Percentiles rank a stretch among this genome's conserved stretches.
phyloP scores from a whole-genome alignment of 1,140 invertebrate genomes.

The Brachionus calyciflorus region DNA sequence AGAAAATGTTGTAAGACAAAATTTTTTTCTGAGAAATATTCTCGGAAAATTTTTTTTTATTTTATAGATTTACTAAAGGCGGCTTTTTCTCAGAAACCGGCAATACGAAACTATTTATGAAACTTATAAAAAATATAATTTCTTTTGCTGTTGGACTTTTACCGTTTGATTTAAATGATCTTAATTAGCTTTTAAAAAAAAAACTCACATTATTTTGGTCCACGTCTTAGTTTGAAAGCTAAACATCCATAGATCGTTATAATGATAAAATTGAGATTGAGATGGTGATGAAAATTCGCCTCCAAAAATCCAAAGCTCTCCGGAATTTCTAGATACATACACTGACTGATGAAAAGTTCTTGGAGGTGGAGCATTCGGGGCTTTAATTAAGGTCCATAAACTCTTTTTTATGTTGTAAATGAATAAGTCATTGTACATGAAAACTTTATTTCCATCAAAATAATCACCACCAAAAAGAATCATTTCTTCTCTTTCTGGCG shows the following conservation, averaged over 20 bases:
- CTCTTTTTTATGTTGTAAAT: conserved; percentile 77
- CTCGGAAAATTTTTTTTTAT: too few species aligned
- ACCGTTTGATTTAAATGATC: too few species aligned
- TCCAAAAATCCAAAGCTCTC: conserved; percentile 54
- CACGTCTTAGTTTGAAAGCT: conserved; percentile 75
- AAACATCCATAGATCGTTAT: conserved; percentile 84
- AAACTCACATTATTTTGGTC: conserved; percentile 74
- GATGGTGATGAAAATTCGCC: conserved; percentile 85
- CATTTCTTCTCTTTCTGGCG: conserved; percentile 82
- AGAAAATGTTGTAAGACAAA: too few species aligned
- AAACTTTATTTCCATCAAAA: conserved; percentile 80
- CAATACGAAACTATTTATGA: too few species aligned
- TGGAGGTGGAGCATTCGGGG: conserved; percentile 76
- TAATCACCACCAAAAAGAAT: conserved; percentile 88
- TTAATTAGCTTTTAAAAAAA: too few species aligned
- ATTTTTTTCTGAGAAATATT: too few species aligned
- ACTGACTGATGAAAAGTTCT: conserved; percentile 77
- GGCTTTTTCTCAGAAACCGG: too few species aligned
- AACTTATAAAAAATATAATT: too few species aligned
- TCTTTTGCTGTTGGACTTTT: too few species aligned
- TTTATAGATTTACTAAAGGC: too few species aligned
- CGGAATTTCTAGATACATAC: neutral
- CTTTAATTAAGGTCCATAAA: conserved; percentile 75
- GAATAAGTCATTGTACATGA: conserved; percentile 78
- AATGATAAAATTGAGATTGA: conserved; percentile 88